Evolutionary conservation across 2,113 vertebrate species (phyloP), one percentile per base, ranked within the genome.

Genomic region (Rattus rattus): DNA sequence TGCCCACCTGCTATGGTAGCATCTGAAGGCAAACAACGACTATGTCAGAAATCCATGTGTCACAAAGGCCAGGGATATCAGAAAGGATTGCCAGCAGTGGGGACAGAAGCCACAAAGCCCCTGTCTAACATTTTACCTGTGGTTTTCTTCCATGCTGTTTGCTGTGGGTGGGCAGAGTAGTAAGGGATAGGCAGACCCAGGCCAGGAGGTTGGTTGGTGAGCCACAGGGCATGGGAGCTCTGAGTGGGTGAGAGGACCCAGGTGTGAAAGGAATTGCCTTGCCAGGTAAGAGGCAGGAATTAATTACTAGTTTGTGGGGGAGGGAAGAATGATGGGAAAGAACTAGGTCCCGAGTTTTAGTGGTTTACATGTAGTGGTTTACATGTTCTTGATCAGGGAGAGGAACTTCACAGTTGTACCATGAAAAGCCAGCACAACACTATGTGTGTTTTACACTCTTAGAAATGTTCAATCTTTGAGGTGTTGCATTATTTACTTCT

Each of bases 151-250:
- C 36, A 16, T 1, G 22, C 4, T 39, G 2, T 17, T 28, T 52
- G 88, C 14, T 10, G 0, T 0, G 1, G 13, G 3, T 39, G 30
- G 83, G 26, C 14, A 36, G 36, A 0, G 16, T n/a, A 43, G 73
- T 30, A 47, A 65, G 43, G 36, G 17, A 69, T 33, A 52, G 91
- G 65, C 4, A 7, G 33, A 2, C 4, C 49, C 12, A 0, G 19
- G 39, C 33, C 12, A 7, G 43, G 11, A 76, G 73, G n/a, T 36
- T 16, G 2, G 1, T 0, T 8, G 39, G 12, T 0, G 3, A 88
- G 20, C 24, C 3, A 36, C 54, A 20, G n/a, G 54, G n/a, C 1
- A 0, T 1, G n/a, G 26, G 0, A 54, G 69, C 14, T 14, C 20
- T 22, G 9, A 36, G 30, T 91, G 83, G 39, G 8, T n/a, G 61